A percentile compares a stretch with the other conserved stretches of the same genome.
Evolutionary conservation across 2,113 vertebrate species (phyloP).

Genomic region (Muscicapa adusta): DNA sequence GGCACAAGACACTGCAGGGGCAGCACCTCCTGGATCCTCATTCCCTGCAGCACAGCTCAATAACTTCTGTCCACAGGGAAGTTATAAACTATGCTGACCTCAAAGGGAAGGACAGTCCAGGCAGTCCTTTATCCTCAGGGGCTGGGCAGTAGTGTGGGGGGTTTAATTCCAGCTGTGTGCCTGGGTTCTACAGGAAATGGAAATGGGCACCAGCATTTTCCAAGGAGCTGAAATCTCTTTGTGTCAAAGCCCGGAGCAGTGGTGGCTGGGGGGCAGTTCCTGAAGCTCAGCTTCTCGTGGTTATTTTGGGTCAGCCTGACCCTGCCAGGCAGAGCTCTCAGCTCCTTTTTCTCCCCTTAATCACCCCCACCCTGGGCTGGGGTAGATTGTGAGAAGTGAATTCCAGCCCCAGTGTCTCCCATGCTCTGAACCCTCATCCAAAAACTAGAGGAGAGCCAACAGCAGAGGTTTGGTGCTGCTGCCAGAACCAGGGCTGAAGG

Average conservation of each 20-base stretch:
- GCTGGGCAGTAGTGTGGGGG: accelerated
- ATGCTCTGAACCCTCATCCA: not conserved
- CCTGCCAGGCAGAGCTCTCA: not conserved
- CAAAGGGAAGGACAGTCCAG: not conserved
- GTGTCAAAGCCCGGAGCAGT: not conserved
- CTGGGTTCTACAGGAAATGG: not conserved
- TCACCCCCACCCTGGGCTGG: not conserved
- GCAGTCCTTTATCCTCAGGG: not conserved
- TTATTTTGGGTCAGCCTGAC: not conserved
- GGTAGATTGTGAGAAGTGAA: not conserved
- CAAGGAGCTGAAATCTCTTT: not conserved
- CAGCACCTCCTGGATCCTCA: not conserved
- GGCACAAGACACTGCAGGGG: accelerated
- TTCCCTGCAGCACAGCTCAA: not conserved
- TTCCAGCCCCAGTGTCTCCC: not conserved
- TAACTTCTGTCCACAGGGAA: not conserved
- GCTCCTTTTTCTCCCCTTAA: not conserved
- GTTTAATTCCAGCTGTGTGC: accelerated
- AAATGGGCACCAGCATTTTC: not conserved
- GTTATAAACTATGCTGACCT: not conserved
- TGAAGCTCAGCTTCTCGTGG: not conserved
- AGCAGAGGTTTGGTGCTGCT: not conserved
- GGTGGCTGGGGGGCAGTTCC: not conserved
- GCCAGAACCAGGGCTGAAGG: not conserved
- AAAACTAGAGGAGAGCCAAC: not conserved